Conservation (phyloP, 2,797 vertebrate species). For the Setipinna tenuifilis region DNA sequence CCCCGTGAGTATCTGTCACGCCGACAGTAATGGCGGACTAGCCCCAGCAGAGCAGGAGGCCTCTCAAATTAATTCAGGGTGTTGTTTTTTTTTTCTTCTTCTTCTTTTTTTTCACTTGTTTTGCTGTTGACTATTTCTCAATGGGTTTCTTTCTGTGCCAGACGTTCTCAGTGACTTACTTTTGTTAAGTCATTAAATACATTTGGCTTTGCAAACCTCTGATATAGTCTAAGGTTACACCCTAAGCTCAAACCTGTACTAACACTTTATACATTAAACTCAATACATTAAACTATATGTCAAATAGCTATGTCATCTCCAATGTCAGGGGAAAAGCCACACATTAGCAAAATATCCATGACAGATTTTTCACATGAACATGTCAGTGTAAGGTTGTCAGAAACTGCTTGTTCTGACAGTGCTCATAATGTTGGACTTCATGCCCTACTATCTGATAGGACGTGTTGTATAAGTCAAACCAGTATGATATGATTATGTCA, state of each 20-base stretch:
- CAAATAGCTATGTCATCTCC: not conserved
- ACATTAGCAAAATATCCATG: not conserved
- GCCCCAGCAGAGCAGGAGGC: conserved; percentile 62
- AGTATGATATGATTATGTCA: not conserved
- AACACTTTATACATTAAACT: not conserved
- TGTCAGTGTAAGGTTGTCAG: not conserved
- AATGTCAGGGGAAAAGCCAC: not conserved
- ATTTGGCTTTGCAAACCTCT: not conserved
- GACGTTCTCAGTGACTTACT: not conserved
- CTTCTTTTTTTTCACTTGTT: not conserved
- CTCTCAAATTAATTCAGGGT: conserved; percentile 66
- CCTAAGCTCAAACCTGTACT: not conserved
- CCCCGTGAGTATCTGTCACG: conserved; percentile 65
- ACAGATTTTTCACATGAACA: not conserved
- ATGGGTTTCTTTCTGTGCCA: not conserved
- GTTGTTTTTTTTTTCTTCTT: not conserved
- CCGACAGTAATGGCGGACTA: conserved; percentile 72
- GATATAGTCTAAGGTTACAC: not conserved
- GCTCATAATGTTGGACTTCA: not conserved
- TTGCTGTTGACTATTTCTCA: not conserved
- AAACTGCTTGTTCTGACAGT: not conserved
- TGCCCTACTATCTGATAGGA: not conserved
- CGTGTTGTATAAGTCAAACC: not conserved
- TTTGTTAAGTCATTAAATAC: not conserved
- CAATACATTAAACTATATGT: not conserved